Evolutionary conservation across 2,113 vertebrate genomes (phyloP).

Genomic region (Desmodus rotundus): DNA sequence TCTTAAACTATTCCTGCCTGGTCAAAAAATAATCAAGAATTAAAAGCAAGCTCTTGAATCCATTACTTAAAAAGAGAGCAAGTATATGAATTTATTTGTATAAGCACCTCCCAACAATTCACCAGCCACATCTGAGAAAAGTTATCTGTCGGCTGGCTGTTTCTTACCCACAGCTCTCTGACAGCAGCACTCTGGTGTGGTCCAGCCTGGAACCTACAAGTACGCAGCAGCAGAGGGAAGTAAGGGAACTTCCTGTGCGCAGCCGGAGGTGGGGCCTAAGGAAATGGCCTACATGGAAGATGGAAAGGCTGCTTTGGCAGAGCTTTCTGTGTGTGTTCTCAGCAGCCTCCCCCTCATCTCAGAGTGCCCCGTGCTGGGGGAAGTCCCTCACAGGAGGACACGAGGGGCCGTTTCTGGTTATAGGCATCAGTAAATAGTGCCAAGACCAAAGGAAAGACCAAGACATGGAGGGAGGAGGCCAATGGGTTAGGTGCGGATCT

Average conservation of each 20-base stretch:
- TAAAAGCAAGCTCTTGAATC: not conserved
- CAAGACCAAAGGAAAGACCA: not conserved
- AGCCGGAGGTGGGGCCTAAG: not conserved
- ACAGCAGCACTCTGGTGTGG: not conserved
- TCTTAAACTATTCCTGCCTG: not conserved
- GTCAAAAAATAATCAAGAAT: not conserved
- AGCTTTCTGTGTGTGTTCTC: not conserved
- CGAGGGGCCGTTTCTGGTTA: not conserved
- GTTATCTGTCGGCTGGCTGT: not conserved
- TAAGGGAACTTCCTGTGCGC: not conserved
- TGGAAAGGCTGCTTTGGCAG: not conserved
- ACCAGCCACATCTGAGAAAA: not conserved
- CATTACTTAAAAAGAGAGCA: not conserved
- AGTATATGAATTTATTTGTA: not conserved
- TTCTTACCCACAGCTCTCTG: not conserved
- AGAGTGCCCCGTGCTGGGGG: accelerated
- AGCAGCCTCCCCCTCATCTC: no score
- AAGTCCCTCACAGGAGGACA: not conserved
- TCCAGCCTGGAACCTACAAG: not conserved
- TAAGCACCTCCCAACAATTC: not conserved
- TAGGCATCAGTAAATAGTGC: not conserved
- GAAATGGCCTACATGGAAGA: not conserved
- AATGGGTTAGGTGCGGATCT: not conserved
- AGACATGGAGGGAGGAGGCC: not conserved
- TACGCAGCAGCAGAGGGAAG: not conserved